phyloP scores from a whole-genome alignment of 1,140 invertebrate genomes.

The Antheraea pernyi region DNA sequence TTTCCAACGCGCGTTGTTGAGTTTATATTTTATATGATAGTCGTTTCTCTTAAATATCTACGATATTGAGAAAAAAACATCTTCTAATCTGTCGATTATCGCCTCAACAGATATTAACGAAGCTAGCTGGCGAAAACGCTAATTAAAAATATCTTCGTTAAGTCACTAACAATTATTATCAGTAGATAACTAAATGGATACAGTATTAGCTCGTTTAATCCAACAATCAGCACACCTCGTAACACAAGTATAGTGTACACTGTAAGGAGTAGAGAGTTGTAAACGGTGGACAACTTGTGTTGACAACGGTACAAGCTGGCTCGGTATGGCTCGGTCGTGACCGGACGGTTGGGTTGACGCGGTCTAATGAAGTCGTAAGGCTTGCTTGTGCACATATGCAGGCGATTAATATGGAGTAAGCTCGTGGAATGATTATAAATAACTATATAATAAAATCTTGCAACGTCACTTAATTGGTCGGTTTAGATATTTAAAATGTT shows the following conservation, averaged over 20 bases:
- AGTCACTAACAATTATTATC: background rate
- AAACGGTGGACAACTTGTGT: constrained; percentile 8
- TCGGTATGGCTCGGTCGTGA: constrained; percentile 44
- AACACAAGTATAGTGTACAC: background rate
- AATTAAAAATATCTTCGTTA: background rate
- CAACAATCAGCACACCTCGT: constrained; percentile 6
- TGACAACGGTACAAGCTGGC: constrained; percentile 4
- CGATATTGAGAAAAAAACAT: no score
- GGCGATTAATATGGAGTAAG: background rate
- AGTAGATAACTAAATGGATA: background rate
- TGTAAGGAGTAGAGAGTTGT: background rate
- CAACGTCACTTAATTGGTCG: background rate
- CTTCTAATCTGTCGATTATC: no score
- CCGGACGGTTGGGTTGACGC: constrained; percentile 56
- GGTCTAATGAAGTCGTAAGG: constrained; percentile 67
- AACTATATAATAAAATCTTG: background rate
- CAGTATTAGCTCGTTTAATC: background rate
- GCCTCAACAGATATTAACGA: background rate
- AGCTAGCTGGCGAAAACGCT: background rate
- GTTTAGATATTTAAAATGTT: no score
- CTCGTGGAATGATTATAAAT: background rate
- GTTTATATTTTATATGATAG: no score
- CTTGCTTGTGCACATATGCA: background rate
- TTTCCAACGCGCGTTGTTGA: no score
- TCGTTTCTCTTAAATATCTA: no score